A percentile compares a stretch with the other conserved stretches of the same genome.
phyloP scores from a whole-genome alignment of 2,888 invertebrate species.

The Galerucella nymphaeae region DNA sequence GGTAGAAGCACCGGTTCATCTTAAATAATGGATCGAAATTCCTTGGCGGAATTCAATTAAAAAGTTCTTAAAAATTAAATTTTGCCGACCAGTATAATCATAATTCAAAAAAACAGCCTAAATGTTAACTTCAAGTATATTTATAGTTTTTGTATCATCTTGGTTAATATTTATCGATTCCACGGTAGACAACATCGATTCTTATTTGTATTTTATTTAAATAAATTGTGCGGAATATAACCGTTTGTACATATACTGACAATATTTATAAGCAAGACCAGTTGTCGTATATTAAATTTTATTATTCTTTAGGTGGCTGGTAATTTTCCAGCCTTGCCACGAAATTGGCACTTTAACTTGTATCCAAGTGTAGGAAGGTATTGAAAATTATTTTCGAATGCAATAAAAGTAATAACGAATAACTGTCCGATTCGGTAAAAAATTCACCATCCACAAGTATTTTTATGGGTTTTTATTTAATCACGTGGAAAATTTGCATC shows the following conservation, averaged over 20 bases:
- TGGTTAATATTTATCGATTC: neutral
- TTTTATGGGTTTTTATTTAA: neutral
- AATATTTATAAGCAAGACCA: conserved; percentile 8
- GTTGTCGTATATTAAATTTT: conserved; percentile 18
- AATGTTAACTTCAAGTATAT: neutral
- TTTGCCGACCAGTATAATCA: neutral
- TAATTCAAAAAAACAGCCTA: neutral
- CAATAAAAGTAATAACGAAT: neutral
- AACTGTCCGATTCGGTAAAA: neutral
- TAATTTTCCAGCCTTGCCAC: conserved; percentile 1
- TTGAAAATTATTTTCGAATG: conserved; percentile 5
- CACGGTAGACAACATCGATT: conserved; percentile 2
- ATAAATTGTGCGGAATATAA: conserved; percentile 11
- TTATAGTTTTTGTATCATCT: conserved; percentile 11
- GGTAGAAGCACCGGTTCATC: no score
- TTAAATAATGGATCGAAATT: no score
- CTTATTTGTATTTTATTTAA: conserved; percentile 20
- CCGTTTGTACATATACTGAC: conserved; percentile 11
- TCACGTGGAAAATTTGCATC: neutral
- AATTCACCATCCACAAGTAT: neutral
- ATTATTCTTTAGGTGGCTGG: conserved; percentile 11
- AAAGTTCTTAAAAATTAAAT: neutral
- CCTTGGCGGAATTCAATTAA: neutral
- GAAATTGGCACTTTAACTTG: neutral
- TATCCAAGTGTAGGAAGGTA: conserved; percentile 4